A percentile compares a stretch with the other conserved stretches of the same genome.
These are phyloP conservation scores for Pelobates cultripes DNA, from an alignment of 2,797 vertebrate genomes.

Conservation along the genomic window DNA sequence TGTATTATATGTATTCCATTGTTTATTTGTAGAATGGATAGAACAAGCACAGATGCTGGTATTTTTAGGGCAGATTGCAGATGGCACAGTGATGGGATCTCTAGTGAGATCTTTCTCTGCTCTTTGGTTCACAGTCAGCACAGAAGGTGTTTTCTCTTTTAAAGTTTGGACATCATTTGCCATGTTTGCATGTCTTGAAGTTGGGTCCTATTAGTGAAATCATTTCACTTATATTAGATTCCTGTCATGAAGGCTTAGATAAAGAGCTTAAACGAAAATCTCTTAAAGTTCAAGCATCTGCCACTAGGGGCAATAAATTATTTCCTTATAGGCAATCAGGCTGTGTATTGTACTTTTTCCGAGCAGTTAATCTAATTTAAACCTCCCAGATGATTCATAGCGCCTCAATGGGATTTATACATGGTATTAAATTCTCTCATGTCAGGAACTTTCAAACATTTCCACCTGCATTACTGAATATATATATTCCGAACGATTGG, in stretches of 20 bases:
- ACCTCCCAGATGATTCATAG: slow-evolving; percentile 66
- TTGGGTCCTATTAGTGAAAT: slow-evolving; percentile 63
- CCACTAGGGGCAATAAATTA: slow-evolving; percentile 62
- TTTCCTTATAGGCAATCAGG: slow-evolving; percentile 66
- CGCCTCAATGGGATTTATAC: slow-evolving; percentile 65
- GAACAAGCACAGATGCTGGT: background rate
- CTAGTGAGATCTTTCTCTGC: background rate
- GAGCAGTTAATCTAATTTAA: slow-evolving; percentile 71
- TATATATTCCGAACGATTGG: slow-evolving; percentile 54
- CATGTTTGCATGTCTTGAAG: slow-evolving; percentile 60
- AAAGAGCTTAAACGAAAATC: slow-evolving; percentile 64
- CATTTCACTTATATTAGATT: slow-evolving; percentile 62
- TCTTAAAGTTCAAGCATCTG: slow-evolving; percentile 67
- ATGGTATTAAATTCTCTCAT: slow-evolving; percentile 61
- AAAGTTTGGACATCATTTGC: slow-evolving; percentile 63
- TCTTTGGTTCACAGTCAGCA: slow-evolving; percentile 8
- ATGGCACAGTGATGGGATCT: background rate
- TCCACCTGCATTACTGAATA: slow-evolving; percentile 55
- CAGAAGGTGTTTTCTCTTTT: slow-evolving; percentile 60
- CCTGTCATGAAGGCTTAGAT: slow-evolving; percentile 63
- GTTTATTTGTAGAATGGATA: background rate
- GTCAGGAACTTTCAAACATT: slow-evolving; percentile 58
- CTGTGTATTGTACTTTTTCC: slow-evolving; percentile 63
- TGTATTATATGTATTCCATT: background rate
- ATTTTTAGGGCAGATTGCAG: background rate